These are phyloP conservation scores for Opisthograptis luteolata DNA, from an alignment of 2,888 invertebrate species.

Conservation along the genomic window DNA sequence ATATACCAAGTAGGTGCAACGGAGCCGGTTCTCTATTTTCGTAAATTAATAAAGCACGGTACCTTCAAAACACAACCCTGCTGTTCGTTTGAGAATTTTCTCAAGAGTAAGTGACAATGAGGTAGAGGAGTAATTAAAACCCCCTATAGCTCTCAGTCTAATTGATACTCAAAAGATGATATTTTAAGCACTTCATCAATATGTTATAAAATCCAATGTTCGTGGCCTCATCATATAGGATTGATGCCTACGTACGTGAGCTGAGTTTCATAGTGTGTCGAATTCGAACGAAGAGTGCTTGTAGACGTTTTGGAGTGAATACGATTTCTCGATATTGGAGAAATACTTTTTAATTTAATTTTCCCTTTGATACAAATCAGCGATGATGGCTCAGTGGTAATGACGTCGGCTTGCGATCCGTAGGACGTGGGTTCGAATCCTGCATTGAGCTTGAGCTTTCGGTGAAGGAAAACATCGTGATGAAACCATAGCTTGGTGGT, in stretches of 20 bases:
- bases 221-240: constrained; percentile 21
- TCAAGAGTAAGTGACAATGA: neutral
- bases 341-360: constrained; percentile 21
- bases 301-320: constrained; percentile 30
- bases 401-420: no score
- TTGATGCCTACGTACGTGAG: constrained; percentile 25
- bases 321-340: constrained; percentile 19
- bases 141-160: constrained; percentile 1
- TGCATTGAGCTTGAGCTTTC: no score
- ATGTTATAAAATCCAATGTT: constrained; percentile 18
- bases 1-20: no score
- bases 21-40: no score
- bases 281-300: constrained; percentile 23
- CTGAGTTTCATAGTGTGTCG: constrained; percentile 16
- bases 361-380: no score
- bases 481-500: no score
- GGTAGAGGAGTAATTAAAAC: constrained; percentile 4
- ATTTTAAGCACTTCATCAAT: constrained; percentile 17
- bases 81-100: no score
- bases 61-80: no score
- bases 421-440: no score
- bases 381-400: no score
- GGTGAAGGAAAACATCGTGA: no score
- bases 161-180: constrained; percentile 16
- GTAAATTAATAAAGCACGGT: neutral